A percentile compares a stretch with the other conserved stretches of the same genome.
Evolutionary conservation across 1,140 invertebrate species (phyloP).

Genomic region (Drosophila lowei): DNA sequence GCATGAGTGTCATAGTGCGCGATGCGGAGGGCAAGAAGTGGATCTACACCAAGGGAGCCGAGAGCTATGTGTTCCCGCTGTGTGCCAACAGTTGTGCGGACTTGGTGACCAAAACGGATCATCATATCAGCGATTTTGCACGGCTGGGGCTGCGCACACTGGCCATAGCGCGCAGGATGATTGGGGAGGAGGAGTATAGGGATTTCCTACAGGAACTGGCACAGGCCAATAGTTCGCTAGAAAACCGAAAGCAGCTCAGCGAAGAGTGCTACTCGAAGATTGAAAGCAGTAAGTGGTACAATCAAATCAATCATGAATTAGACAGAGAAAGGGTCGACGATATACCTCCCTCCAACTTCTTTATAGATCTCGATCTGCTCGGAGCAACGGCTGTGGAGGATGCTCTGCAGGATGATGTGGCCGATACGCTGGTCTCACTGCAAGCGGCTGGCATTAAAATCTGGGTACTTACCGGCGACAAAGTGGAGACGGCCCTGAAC

Average conservation of each 20-base stretch:
- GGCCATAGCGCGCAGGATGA: slow-evolving; percentile 90
- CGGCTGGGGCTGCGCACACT: slow-evolving; percentile 93
- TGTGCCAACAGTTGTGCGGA: slow-evolving; percentile 83
- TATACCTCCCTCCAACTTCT: no score
- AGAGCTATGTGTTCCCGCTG: slow-evolving; percentile 88
- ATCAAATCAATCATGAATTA: not conserved
- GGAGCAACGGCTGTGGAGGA: slow-evolving; percentile 94
- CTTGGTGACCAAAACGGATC: slow-evolving; percentile 88
- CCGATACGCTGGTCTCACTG: slow-evolving; percentile 88
- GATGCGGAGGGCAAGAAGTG: slow-evolving; percentile 88
- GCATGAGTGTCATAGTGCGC: slow-evolving; percentile 96
- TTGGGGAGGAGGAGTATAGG: slow-evolving; percentile 84
- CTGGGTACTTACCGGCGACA: slow-evolving; percentile 92
- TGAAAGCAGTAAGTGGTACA: slow-evolving; percentile 64
- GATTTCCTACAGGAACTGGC: slow-evolving; percentile 65
- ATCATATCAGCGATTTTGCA: slow-evolving; percentile 96
- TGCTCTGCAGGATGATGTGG: slow-evolving; percentile 90
- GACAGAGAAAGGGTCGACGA: no score
- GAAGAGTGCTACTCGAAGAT: slow-evolving; percentile 75
- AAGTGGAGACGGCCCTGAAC: slow-evolving; percentile 91
- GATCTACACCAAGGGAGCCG: slow-evolving; percentile 93
- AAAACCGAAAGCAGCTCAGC: slow-evolving; percentile 73
- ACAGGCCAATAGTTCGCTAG: slow-evolving; percentile 75
- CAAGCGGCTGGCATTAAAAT: slow-evolving; percentile 88
- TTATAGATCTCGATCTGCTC: slow-evolving; percentile 85